Base-by-base conservation (phyloP, 2,113 vertebrate genomes). In the Aepyceros melampus region DNA sequence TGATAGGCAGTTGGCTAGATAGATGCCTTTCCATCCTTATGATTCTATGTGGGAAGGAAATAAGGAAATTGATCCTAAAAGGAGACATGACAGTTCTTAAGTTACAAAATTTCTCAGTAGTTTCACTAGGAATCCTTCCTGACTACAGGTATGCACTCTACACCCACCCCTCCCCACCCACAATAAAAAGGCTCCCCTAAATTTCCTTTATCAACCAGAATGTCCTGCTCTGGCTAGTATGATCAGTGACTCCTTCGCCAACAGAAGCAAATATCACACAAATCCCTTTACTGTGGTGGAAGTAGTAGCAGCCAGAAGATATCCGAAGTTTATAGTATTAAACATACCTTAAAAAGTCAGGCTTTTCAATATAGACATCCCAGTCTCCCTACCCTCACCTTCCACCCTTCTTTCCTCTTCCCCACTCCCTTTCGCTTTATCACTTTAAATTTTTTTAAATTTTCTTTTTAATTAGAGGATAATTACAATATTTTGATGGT, bases 331-430 rank as follows among this genome's bases (percentile, higher is more conserved):
- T 93, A 49, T 16, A 23, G 45, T 79, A 89, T 89, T 97, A 74
- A 94, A 93, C 58, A 85, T 60, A 84, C 51, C 74, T 92, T 71
- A 78, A 97, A 95, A 97, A 89, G n/a, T 81, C 67, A 89, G 43
- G 49, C 33, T 88, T 95, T 94, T 92, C 40, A 91, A 94, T 74
- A 51, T 23, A 47, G 49, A 82, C 79, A 53, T 1, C 58, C 47
- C 33, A 19, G 40, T 47, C 49, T 6, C 15, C 49, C 64, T 40
- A 74, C 14, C 43, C 56, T 14, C 40, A 29, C 16, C 62, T n/a
- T 33, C 14, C 40, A 29, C 7, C 62, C 62, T 33, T n/a, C 62
- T 40, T 78, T 96, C 64, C 40, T 40, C 21, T 23, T 21, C 21
- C 27, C 81, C 40, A 25, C 19, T 29, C 40, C 45, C 53, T 92